Evolutionary conservation across 1,140 invertebrate genomes (phyloP).

Genomic region (Camponotus floridanus): DNA sequence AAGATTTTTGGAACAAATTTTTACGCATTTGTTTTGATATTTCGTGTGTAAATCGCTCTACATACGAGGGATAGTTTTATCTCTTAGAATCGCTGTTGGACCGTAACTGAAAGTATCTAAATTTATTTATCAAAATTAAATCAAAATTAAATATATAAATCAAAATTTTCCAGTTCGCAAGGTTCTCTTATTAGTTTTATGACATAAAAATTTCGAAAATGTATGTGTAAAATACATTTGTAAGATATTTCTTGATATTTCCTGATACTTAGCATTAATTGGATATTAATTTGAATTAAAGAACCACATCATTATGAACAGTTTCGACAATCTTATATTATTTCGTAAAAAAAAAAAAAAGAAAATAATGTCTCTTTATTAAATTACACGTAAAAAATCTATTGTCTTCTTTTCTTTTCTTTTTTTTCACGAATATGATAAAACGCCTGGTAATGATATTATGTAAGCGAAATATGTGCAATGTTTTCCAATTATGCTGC

Average conservation of each 20-base stretch:
- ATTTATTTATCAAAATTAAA: too few species aligned
- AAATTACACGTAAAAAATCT: neutral
- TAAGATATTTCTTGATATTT: neutral
- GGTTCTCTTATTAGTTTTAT: neutral
- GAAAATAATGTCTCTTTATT: neutral
- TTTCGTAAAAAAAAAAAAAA: neutral
- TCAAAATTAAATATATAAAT: too few species aligned
- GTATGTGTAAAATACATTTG: neutral
- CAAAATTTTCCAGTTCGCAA: too few species aligned
- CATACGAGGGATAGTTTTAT: too few species aligned
- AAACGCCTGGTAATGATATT: neutral
- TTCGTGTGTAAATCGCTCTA: too few species aligned
- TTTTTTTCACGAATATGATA: neutral
- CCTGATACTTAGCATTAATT: too few species aligned
- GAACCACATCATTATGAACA: neutral
- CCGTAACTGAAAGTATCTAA: too few species aligned
- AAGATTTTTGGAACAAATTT: too few species aligned
- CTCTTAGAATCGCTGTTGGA: too few species aligned
- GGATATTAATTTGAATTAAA: too few species aligned
- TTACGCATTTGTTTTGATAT: too few species aligned
- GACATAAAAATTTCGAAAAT: neutral
- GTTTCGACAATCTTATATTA: neutral
- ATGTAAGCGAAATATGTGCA: neutral
- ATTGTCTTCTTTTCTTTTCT: neutral
- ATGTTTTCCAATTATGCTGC: slow-evolving; percentile 3